Evolutionary conservation across 1,140 invertebrate genomes (phyloP), one percentile per base, ranked within the genome.

Genomic region (Colletes latitarsis): DNA sequence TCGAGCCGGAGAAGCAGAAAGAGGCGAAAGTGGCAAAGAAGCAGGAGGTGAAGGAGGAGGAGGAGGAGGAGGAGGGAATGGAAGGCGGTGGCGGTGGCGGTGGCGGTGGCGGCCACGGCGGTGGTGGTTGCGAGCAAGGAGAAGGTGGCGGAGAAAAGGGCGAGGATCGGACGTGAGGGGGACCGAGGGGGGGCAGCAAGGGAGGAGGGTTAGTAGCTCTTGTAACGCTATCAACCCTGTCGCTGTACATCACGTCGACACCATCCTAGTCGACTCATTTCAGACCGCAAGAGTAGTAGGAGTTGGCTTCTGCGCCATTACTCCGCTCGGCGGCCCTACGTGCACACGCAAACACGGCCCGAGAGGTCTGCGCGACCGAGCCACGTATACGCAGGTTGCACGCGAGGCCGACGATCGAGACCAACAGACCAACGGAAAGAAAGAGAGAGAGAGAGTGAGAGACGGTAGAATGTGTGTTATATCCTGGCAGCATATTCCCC

Each of bases 211-310:
- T 93, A 93, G 93, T 93, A 93, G 93, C 93, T 89, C 90, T 93
- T 93, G 92, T 93, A 93, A 92, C 92, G 91, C 92, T 93, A 93
- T 93, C 93, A 92, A 91, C 89, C 86, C 92, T 93, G 93, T 93
- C 93, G 92, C 92, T 93, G 93, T 93, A 93, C 93, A 93, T 93
- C 93, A 93, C 92, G 89, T 91, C 90, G 92, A 93, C 92, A 92
- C 92, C 90, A 92, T 93, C 90, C 91, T 92, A 93, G 89, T 89
- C 90, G 89, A 87, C 85, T 90, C 86, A 88, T 91, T 91, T 90
- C 88, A 87, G 81, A 62, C 84, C 80, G 84, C 83, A 78, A 81
- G 79, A 88, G 89, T 86, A 88, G 90, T 90, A 88, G 89, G 88
- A 91, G 89, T 90, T 41, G 89, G 91, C 91, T 92, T 90, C 90